Evolutionary conservation across 1,140 invertebrate genomes (phyloP), one percentile per base, ranked within the genome.

Genomic region (Rhizoglyphus robini): DNA sequence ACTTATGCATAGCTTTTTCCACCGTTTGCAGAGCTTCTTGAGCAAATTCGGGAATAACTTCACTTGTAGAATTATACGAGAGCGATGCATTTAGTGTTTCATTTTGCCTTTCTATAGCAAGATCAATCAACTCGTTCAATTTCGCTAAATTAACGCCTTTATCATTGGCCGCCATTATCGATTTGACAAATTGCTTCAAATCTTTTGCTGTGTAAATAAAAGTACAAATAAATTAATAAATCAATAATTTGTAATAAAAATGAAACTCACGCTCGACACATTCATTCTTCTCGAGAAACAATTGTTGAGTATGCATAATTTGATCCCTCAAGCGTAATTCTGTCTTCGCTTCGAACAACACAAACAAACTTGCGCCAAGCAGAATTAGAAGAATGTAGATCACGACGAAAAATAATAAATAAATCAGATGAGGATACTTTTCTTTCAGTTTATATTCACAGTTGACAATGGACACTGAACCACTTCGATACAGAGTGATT

Each of bases 301-400:
- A 29, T 65, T 67, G 61, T 38, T 67, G 66, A 20, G 15, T 18
- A 29, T 29, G 11, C 20, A 67, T 30, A 18, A 67, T 29, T 25
- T 67, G 38, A 15, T 65, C 66, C 20, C 66, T 23, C 0, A 62
- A 11, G n/a, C 61, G 47, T 13, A 65, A 30, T 59, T 67, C 60
- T 1, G 47, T 30, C 29, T 65, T 65, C 20, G 65, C 20, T 48
- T 67, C 66, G 18, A 67, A 65, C 20, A 65, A n/a, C 31, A 54
- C 23, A 38, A 67, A 67, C 1, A 67, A 18, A 27, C 15, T 36
- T 31, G 66, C 61, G 4, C 66, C 66, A n/a, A 67, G 60, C 18
- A 67, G 15, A 2, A 67, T 38, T 30, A 67, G 38, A 3, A 54
- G 3, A 25, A 67, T 31, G 29, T 67, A 67, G 29, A 64, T 57